Percentiles rank a stretch among this genome's conserved stretches.
phyloP scores from a whole-genome alignment of 2,113 vertebrate genomes.

The Hemibagrus wyckioides region DNA sequence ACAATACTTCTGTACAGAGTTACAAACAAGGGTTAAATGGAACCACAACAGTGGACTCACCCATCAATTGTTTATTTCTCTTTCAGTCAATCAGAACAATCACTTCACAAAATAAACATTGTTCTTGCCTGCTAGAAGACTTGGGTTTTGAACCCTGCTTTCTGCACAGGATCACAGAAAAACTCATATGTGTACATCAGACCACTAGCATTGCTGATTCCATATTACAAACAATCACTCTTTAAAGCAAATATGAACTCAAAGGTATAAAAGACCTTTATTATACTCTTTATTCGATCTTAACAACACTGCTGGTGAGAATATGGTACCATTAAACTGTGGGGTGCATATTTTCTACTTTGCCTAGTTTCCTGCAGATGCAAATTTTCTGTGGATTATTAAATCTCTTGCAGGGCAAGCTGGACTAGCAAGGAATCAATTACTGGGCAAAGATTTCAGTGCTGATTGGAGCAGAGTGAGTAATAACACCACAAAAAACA shows the following conservation, averaged over 20 bases:
- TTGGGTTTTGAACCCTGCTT: not conserved
- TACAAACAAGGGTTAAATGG: not conserved
- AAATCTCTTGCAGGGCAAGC: slow-evolving; percentile 66
- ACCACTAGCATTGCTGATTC: not conserved
- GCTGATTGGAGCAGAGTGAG: slow-evolving; percentile 77
- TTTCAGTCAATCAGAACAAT: too few species aligned
- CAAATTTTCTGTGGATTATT: slow-evolving; percentile 66
- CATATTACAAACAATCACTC: not conserved
- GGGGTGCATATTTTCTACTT: slow-evolving; percentile 18
- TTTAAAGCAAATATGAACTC: slow-evolving; percentile 6
- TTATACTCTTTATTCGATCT: slow-evolving; percentile 21
- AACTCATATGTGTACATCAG: not conserved
- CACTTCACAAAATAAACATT: not conserved
- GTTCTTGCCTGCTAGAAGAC: not conserved
- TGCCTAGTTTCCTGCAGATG: slow-evolving; percentile 51
- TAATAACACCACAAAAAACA: slow-evolving; percentile 78
- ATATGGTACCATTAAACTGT: not conserved
- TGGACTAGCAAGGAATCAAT: slow-evolving; percentile 77
- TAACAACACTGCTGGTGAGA: slow-evolving; percentile 13
- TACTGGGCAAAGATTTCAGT: slow-evolving; percentile 72
- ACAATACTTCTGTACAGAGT: too few species aligned
- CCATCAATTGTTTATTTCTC: not conserved
- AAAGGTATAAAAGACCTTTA: slow-evolving; percentile 6
- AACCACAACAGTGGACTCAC: not conserved
- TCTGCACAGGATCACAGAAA: not conserved